Evolutionary conservation across 2,113 vertebrate genomes (phyloP).

Genomic region (Eira barbara): DNA sequence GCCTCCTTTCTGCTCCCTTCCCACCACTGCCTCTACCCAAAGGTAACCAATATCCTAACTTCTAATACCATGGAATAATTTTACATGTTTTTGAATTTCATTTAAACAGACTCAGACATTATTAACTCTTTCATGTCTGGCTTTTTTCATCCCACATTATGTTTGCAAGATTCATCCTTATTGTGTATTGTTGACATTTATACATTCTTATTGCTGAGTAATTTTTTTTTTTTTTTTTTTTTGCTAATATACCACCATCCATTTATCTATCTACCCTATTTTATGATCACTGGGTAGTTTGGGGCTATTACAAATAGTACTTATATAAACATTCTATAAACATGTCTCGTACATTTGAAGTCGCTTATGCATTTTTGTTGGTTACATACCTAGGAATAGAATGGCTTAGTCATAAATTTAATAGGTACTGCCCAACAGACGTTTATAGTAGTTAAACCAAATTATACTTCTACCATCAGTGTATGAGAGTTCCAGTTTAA

Average conservation of each 20-base stretch:
- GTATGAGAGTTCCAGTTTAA: not conserved
- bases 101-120: not conserved
- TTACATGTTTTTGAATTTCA: not conserved
- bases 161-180: not conserved
- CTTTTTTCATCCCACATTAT: not conserved
- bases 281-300: not conserved
- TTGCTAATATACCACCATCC: not conserved
- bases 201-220: not conserved
- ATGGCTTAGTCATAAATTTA: not conserved
- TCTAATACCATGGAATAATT: not conserved
- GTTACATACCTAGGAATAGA: not conserved
- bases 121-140: not conserved
- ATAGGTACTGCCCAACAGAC: not conserved
- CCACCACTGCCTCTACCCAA: not conserved
- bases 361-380: not conserved
- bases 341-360: not conserved
- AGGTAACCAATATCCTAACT: not conserved
- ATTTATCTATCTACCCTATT: not conserved
- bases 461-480: not conserved
- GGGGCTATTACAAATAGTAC: not conserved
- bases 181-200: not conserved
- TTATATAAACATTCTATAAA: not conserved
- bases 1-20: not conserved
- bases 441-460: not conserved
- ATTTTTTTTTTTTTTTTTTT: not conserved